A percentile compares a stretch with the other conserved stretches of the same genome.
Evolutionary conservation across 2,113 vertebrate species (phyloP).

Genomic region (Hypomesus transpacificus): DNA sequence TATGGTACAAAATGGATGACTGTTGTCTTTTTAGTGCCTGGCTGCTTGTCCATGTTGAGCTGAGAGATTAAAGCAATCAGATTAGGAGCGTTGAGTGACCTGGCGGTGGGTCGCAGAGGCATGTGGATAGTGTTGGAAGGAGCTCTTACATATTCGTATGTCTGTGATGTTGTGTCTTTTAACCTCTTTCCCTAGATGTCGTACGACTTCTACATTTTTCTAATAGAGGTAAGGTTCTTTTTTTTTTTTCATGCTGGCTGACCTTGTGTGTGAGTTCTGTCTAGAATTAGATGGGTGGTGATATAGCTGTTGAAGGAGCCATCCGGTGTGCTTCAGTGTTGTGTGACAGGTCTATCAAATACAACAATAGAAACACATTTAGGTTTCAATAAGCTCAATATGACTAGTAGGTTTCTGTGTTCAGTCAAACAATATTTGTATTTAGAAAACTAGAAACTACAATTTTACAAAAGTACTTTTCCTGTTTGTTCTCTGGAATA

Average conservation of each 20-base stretch:
- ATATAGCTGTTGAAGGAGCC: no score
- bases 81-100: slow-evolving; percentile 78
- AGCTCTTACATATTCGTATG: slow-evolving; percentile 3
- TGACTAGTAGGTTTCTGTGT: no score
- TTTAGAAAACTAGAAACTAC: no score
- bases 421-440: no score
- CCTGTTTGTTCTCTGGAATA: not conserved
- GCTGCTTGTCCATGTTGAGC: slow-evolving; percentile 70
- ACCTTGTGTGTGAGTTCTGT: no score
- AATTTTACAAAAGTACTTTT: not conserved
- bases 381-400: no score
- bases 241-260: not conserved
- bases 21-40: slow-evolving; percentile 47
- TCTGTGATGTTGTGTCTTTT: slow-evolving; percentile 30
- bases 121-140: not conserved
- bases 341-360: no score
- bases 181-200: slow-evolving; percentile 42
- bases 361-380: no score
- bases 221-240: slow-evolving; percentile 54
- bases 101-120: slow-evolving; percentile 23
- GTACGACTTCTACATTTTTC: slow-evolving; percentile 36
- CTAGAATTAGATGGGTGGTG: no score
- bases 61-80: slow-evolving; percentile 91
- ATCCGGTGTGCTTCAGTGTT: no score
- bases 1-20: slow-evolving; percentile 62